Evolutionary conservation across 2,113 vertebrate species (phyloP).

Genomic region (Origma solitaria): DNA sequence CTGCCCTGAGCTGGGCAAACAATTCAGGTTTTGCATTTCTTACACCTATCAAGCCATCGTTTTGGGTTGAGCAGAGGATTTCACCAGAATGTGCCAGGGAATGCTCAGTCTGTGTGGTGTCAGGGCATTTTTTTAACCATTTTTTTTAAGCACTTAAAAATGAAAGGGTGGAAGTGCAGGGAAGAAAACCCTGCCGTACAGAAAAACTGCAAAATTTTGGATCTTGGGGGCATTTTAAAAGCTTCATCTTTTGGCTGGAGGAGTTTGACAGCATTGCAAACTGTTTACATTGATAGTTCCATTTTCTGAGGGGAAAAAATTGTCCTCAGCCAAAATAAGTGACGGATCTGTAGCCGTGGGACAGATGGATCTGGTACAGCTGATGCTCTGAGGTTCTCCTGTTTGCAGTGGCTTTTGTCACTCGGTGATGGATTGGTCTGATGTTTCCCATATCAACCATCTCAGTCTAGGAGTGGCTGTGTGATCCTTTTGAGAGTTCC

Average conservation of each 20-base stretch:
- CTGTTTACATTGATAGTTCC: neutral
- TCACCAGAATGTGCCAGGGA: neutral
- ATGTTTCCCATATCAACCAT: neutral
- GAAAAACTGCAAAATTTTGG: neutral
- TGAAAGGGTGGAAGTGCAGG: neutral
- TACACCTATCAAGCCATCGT: neutral
- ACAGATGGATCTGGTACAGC: neutral
- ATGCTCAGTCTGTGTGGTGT: neutral
- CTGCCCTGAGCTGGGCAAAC: neutral
- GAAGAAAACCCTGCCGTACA: neutral
- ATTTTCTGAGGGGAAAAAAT: neutral
- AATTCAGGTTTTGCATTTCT: neutral
- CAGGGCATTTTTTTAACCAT: neutral
- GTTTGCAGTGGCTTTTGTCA: neutral
- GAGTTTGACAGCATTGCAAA: conserved; percentile 10
- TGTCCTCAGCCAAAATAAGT: neutral
- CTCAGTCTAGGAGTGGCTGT: neutral
- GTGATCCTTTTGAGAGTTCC: neutral
- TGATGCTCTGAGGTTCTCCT: neutral
- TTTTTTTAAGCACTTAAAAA: neutral
- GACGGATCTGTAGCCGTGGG: neutral
- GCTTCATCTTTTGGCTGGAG: neutral
- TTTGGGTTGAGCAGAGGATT: neutral
- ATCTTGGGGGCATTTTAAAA: neutral
- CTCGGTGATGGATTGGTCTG: neutral